Evolutionary conservation across 2,888 invertebrate species (phyloP).

Genomic region (Hymenopus coronatus): DNA sequence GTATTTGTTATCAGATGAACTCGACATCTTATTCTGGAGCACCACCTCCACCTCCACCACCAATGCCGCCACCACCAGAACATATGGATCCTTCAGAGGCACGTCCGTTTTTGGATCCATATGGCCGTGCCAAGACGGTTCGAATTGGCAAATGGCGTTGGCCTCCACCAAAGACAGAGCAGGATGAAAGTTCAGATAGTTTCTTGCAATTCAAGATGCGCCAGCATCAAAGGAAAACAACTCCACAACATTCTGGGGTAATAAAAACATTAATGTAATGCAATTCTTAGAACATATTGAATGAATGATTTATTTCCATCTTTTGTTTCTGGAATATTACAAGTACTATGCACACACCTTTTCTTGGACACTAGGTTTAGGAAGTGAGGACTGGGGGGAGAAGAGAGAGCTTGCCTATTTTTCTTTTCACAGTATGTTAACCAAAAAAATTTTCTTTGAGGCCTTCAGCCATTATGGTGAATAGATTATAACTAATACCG

Average conservation of each 20-base stretch:
- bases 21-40: slow-evolving; percentile 17
- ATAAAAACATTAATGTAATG: background rate
- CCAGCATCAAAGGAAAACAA: slow-evolving; percentile 74
- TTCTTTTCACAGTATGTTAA: background rate
- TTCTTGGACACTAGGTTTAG: too few relatives aligned
- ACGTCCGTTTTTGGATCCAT: slow-evolving; percentile 83
- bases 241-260: slow-evolving; percentile 56
- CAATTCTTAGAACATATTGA: background rate
- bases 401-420: too few relatives aligned
- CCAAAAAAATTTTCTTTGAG: too few relatives aligned
- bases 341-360: too few relatives aligned
- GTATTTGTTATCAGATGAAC: background rate
- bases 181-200: slow-evolving; percentile 59
- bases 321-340: too few relatives aligned
- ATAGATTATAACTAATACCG: too few relatives aligned
- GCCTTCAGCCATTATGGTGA: too few relatives aligned
- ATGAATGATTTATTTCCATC: too few relatives aligned
- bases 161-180: slow-evolving; percentile 77
- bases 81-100: slow-evolving; percentile 77
- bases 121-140: slow-evolving; percentile 90
- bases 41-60: slow-evolving; percentile 80
- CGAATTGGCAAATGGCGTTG: slow-evolving; percentile 94
- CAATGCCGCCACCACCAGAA: slow-evolving; percentile 83
- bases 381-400: too few relatives aligned
- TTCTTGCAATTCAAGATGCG: slow-evolving; percentile 87